Evolutionary conservation across 2,797 vertebrate genomes (phyloP), one percentile per base, ranked within the genome.

Genomic region (Sebastiscus albofasciatus): DNA sequence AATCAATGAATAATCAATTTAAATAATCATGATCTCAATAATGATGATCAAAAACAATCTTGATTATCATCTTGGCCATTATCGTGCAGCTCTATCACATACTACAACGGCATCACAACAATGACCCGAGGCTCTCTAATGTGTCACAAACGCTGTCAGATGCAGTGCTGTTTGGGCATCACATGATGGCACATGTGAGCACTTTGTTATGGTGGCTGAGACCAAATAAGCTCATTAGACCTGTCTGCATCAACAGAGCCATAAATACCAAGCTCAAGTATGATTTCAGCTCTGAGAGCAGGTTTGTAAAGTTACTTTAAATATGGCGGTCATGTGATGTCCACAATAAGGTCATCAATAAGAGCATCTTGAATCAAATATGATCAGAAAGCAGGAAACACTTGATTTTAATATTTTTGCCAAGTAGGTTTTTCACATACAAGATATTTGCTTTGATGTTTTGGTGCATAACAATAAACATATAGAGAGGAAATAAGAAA

Each of bases 161-260:
- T 94, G 93, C 67, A 89, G 79, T 88, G 85, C 76, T 64, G 73
- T 67, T 42, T 26, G 5, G 29, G 39, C 65, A 34, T 83, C 93
- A 93, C 93, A 92, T 42, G 92, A 84, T 91, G 93, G 90, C 88
- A 81, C 85, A 81, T 56, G 74, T 87, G 88, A 91, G 90, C 84
- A 74, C 75, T 24, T 77, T 69, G 77, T 34, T 61, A 16, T 67
- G 59, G 22, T 46, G 34, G 20, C 80, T 11, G 70, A 79, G 58
- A 67, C 12, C 67, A 46, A 56, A 70, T 65, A 79, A 91, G 73
- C 75, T 77, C 58, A 76, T 86, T 82, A 77, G 2, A 52, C 54
- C 46, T 1, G 13, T 36, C 55, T 46, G 26, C 64, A 86, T 42
- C 64, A 31, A 66, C 73, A 77, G 11, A 36, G 54, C 60, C 54